Conservation (phyloP, 2,888 invertebrate genomes). For the Platycheirus albimanus region DNA sequence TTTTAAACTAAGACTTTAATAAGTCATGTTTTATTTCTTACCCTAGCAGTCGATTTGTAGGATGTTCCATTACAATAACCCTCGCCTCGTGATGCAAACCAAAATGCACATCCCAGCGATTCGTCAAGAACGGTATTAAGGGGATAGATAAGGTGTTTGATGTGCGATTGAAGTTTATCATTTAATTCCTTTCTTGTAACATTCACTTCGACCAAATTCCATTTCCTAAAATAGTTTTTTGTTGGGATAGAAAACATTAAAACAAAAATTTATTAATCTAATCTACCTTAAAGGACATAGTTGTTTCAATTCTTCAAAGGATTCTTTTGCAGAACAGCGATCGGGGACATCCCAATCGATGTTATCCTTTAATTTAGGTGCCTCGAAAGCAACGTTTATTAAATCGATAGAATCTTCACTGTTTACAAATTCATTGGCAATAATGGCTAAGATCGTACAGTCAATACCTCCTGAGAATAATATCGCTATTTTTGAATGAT, state of each 20-base stretch:
- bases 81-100: slow-evolving; percentile 95
- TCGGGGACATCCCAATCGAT: slow-evolving; percentile 90
- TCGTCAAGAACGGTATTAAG: slow-evolving; percentile 95
- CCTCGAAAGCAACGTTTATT: slow-evolving; percentile 95
- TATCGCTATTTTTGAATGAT: slow-evolving; percentile 89
- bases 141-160: slow-evolving; percentile 93
- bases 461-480: slow-evolving; percentile 98
- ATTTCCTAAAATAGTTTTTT: slow-evolving; percentile 85
- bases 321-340: slow-evolving; percentile 89
- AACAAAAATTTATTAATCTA: background rate
- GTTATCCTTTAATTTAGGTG: slow-evolving; percentile 76
- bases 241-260: background rate
- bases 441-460: slow-evolving; percentile 93
- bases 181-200: slow-evolving; percentile 87
- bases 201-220: slow-evolving; percentile 94
- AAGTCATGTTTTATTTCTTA: slow-evolving; percentile 46
- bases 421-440: slow-evolving; percentile 89
- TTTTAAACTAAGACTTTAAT: background rate
- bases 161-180: slow-evolving; percentile 84
- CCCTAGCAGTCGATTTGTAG: slow-evolving; percentile 76
- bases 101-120: slow-evolving; percentile 96
- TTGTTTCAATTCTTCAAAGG: slow-evolving; percentile 87
- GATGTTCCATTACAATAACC: slow-evolving; percentile 80
- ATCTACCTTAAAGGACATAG: slow-evolving; percentile 86
- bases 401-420: slow-evolving; percentile 91